Percentiles rank a stretch among this genome's conserved stretches.
phyloP scores from a whole-genome alignment of 2,888 invertebrate genomes.

The Agrotis puta region DNA sequence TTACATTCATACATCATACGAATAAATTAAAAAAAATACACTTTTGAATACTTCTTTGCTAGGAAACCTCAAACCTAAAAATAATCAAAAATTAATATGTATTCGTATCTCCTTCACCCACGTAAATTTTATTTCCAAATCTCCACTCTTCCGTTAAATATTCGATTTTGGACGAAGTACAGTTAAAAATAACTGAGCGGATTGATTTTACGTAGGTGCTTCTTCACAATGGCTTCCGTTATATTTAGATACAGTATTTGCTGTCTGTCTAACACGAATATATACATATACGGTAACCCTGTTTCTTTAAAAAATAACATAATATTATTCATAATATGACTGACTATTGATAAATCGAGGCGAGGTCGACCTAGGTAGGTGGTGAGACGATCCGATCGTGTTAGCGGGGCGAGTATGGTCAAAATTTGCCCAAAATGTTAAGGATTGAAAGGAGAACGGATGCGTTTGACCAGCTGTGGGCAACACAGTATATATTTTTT shows the following conservation, averaged over 20 bases:
- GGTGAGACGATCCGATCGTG: no score
- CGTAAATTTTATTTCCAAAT: not conserved
- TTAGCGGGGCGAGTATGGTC: no score
- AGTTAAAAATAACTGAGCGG: constrained; percentile 15
- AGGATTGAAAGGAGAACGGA: no score
- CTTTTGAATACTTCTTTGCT: not conserved
- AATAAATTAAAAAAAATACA: no score
- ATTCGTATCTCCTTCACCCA: constrained; percentile 13
- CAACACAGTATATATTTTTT: no score
- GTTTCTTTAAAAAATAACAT: no score
- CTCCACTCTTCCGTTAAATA: not conserved
- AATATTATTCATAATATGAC: no score
- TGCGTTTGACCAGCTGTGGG: no score
- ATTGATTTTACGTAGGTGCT: constrained; percentile 12
- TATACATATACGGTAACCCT: not conserved
- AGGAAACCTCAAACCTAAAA: not conserved
- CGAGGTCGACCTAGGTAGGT: no score
- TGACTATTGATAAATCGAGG: no score
- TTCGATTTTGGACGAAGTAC: constrained; percentile 3
- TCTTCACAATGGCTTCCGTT: not conserved
- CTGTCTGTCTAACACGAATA: not conserved
- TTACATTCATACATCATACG: no score
- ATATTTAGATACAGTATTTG: not conserved
- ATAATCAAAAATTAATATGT: constrained; percentile 4
- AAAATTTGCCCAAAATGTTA: no score